Conservation (phyloP, 1,140 invertebrate genomes). For the Drosophila virilis region DNA sequence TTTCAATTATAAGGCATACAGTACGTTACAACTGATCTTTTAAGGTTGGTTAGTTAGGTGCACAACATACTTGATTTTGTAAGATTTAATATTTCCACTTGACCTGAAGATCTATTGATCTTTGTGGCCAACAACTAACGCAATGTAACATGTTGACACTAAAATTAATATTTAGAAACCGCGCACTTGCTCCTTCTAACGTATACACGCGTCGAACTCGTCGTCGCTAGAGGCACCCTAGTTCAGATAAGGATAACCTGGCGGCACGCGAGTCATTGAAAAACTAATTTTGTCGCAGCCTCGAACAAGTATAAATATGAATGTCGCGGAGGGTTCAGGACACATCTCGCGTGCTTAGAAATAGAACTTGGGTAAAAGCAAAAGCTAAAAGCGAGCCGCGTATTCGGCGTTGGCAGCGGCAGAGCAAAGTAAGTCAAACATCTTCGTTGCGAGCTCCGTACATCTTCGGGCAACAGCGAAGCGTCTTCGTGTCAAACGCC, state of each 20-base stretch:
- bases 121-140: background rate
- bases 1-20: no score
- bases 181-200: background rate
- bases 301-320: constrained; percentile 81
- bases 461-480: constrained; percentile 38
- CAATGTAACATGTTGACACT: background rate
- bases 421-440: constrained; percentile 74
- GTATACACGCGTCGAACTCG: background rate
- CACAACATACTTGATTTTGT: no score
- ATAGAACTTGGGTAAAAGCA: constrained; percentile 66
- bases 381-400: constrained; percentile 16
- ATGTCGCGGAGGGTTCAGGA: constrained; percentile 67
- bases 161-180: background rate
- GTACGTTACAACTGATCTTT: no score
- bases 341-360: constrained; percentile 70
- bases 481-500: constrained; percentile 42
- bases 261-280: constrained; percentile 75
- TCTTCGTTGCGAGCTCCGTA: constrained; percentile 53
- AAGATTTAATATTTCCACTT: background rate
- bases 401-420: constrained; percentile 27
- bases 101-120: background rate
- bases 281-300: constrained; percentile 80
- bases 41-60: no score
- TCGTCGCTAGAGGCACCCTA: constrained; percentile 22
- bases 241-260: constrained; percentile 63